These are phyloP conservation scores for Drosophila sordidapex DNA, from an alignment of 2,888 invertebrate genomes.

Conservation along the genomic window DNA sequence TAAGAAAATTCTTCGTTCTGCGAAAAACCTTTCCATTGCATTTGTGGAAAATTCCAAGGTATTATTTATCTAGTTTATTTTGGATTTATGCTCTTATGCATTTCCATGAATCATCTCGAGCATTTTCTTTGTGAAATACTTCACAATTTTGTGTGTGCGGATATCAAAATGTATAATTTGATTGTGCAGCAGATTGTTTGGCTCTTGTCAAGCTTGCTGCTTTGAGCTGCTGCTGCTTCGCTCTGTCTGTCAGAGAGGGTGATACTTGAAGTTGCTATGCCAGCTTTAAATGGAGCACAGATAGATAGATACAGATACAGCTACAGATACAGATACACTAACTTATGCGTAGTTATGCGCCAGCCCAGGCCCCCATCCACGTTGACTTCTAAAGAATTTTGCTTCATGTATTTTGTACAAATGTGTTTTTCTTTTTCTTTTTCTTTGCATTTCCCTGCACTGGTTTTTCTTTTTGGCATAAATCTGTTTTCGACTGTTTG, in stretches of 20 bases:
- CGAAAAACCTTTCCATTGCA: background rate
- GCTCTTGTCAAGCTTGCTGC: background rate
- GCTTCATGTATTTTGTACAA: constrained; percentile 9
- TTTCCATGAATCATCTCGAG: constrained; percentile 2
- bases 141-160: background rate
- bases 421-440: background rate
- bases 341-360: constrained; percentile 26
- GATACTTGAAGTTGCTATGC: constrained; percentile 27
- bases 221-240: constrained; percentile 2
- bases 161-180: constrained; percentile 7
- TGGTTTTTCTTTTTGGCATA: constrained; percentile 38
- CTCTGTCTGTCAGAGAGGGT: constrained; percentile 6
- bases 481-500: constrained; percentile 71
- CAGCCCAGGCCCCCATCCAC: background rate
- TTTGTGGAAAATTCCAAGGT: background rate
- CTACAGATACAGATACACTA: constrained; percentile 30
- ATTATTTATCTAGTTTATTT: constrained; percentile 4
- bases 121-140: constrained; percentile 10
- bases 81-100: background rate
- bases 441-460: background rate
- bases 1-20: background rate
- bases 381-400: constrained; percentile 20
- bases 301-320: background rate
- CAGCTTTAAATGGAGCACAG: constrained; percentile 30
- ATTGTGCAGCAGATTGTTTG: constrained; percentile 20